Base-by-base conservation (phyloP, 2,888 invertebrate genomes). In the Proisotoma minuta region DNA sequence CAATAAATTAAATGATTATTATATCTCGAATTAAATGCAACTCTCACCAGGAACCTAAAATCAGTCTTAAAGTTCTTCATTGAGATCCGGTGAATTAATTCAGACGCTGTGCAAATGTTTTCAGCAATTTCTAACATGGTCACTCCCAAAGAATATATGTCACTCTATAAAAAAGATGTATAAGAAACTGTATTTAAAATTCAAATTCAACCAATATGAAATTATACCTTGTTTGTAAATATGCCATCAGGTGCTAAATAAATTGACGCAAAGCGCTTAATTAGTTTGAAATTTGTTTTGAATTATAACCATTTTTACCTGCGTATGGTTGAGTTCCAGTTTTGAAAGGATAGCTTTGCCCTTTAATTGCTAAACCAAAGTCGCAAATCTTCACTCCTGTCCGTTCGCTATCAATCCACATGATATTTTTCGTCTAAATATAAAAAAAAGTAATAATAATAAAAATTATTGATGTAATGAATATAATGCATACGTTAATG, bases 401-500 rank as follows among this genome's bases (percentile, higher is more conserved):
- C 18, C 27, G 43, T 4, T 27, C 29, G 1, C 26, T 34, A 47
- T 62, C 56, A 24, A 24, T 50, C 68, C 68, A 68, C 15, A 68
- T 24, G 47, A 68, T 57, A 43, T 68, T 68, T 48, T 60, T 62
- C 1, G 68, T 63, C 68, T 68, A 29, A 5, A 43, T 28, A 47
- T n/a, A 50, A 47, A 3, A 43, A 48, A 50, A 26, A 52, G 4
- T 24, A 39, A 23, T 15, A 4, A 57, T 50, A n/a, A 18, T 26
- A n/a, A 1, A 26, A 12, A 34, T 27, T 18, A 34, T 34, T 34
- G 39, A n/a, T n/a, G 34, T 15, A 34, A 8, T 5, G 12, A 10
- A 5, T 47, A 15, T 47, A n/a, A 12, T n/a, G 10, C 34, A 20
- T 57, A 68, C 67, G 23, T 68, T 68, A 8, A 68, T 63, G 56